Conservation (phyloP, 2,888 invertebrate species). For the Drosophila anceps region DNA sequence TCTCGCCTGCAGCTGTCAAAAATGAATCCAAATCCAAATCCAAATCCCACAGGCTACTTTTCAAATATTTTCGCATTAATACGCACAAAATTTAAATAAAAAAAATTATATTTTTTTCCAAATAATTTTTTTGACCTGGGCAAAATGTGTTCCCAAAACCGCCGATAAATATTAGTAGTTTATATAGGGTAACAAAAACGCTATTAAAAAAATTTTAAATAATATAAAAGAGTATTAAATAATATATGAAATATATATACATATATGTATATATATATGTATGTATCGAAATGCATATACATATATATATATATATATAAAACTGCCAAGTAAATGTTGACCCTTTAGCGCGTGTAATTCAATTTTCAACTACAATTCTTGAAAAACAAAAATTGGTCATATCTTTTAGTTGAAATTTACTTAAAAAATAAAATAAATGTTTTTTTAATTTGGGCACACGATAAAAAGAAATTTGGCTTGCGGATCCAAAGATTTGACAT, state of each 20-base stretch:
- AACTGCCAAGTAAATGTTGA: slow-evolving; percentile 78
- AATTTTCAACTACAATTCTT: slow-evolving; percentile 31
- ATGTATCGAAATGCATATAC: slow-evolving; percentile 27
- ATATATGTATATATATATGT: slow-evolving; percentile 9
- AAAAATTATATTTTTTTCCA: slow-evolving; percentile 8
- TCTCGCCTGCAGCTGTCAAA: slow-evolving; percentile 42
- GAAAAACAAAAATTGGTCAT: slow-evolving; percentile 37
- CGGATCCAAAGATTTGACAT: slow-evolving; percentile 52
- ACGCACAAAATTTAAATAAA: slow-evolving; percentile 62
- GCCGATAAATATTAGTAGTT: slow-evolving; percentile 81
- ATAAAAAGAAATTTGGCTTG: slow-evolving; percentile 23
- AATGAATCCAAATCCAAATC: slow-evolving; percentile 1
- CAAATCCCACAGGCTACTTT: slow-evolving; percentile 18
- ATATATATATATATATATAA: slow-evolving; percentile 21
- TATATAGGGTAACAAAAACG: slow-evolving; percentile 74
- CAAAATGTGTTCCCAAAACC: slow-evolving; percentile 78
- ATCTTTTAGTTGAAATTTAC: slow-evolving; percentile 6
- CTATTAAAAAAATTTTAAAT: slow-evolving; percentile 24
- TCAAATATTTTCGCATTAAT: slow-evolving; percentile 35
- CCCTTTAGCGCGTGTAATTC: slow-evolving; percentile 61
- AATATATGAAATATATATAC: slow-evolving; percentile 31
- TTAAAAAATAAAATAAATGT: background rate
- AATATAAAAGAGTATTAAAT: slow-evolving; percentile 36
- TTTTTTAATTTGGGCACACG: slow-evolving; percentile 1
- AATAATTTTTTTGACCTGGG: slow-evolving; percentile 58